phyloP scores from a whole-genome alignment of 2,113 vertebrate genomes.

The Microcebus lehilahytsara region DNA sequence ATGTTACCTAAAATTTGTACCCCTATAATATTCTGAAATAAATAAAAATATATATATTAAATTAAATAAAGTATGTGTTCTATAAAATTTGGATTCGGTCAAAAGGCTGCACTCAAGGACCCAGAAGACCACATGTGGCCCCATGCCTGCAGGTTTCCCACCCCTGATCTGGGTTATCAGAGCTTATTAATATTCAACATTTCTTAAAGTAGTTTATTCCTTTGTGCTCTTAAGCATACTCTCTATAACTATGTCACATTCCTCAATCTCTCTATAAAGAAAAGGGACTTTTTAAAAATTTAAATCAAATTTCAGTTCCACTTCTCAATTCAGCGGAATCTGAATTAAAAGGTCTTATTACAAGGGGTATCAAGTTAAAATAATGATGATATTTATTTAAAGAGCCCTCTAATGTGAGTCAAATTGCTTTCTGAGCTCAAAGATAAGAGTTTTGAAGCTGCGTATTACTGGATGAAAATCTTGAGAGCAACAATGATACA shows the following conservation, averaged over 20 bases:
- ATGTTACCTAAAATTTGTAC: too few species aligned
- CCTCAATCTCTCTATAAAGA: neutral
- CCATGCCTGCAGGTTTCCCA: too few species aligned
- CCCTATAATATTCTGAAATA: too few species aligned
- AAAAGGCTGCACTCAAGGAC: too few species aligned
- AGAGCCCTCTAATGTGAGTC: conserved; percentile 21
- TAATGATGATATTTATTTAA: conserved; percentile 59
- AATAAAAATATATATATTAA: too few species aligned
- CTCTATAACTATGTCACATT: neutral
- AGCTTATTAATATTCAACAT: neutral
- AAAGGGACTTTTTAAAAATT: neutral
- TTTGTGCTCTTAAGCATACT: neutral
- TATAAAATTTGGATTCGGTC: too few species aligned
- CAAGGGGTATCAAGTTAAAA: conserved; percentile 62
- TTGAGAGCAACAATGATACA: conserved; percentile 49
- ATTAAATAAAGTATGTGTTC: too few species aligned
- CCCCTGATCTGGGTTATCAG: neutral
- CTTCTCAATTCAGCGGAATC: conserved; percentile 9
- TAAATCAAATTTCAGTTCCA: neutral
- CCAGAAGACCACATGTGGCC: too few species aligned
- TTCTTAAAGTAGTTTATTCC: neutral
- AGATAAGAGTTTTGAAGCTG: conserved; percentile 55
- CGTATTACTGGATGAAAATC: conserved; percentile 50
- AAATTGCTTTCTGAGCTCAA: conserved; percentile 52
- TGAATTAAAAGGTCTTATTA: conserved; percentile 51